Evolutionary conservation across 2,888 invertebrate genomes (phyloP), one percentile per base, ranked within the genome.

Genomic region (Microctonus hyperodae): DNA sequence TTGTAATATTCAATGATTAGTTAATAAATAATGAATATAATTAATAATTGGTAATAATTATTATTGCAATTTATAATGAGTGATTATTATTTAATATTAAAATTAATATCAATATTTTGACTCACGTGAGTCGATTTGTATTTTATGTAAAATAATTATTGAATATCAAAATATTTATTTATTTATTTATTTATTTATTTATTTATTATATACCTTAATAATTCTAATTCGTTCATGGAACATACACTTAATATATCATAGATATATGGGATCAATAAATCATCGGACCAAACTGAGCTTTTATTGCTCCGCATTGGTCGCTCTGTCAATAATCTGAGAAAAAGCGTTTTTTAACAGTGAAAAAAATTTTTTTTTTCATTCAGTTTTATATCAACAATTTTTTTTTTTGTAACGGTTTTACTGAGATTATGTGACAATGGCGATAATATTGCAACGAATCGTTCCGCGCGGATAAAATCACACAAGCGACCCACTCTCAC

Each of bases 201-300:
- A 5, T 28, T 28, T 28, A 28, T 28, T 61, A 61, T 44, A 31
- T 55, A 37, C 62, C 75, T 78, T 78, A 77, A 75, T 64, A 55
- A 55, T 62, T 71, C 77, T 81, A 81, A 70, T 31, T 82, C 86
- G 95, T 95, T 95, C 95, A 95, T 92, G 94, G 95, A 95, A 95
- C 95, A 91, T 95, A 95, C 95, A 88, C 88, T 85, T 90, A 90
- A 95, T 95, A 95, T 95, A 95, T 95, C 95, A 95, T 95, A 93
- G 95, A 95, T 95, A 95, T 95, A 95, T 95, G 93, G 93, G 93
- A 92, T 91, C 89, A 91, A 93, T 25, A 55, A 89, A 89, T 90
- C 90, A 91, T 91, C 88, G 87, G 87, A 86, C 87, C 85, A 84
- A 73, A 75, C 73, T 66, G 53, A 61, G 74, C 71, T 68, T 64